Conservation (phyloP, 2,797 vertebrate species). For the Onychomys arenicola region DNA sequence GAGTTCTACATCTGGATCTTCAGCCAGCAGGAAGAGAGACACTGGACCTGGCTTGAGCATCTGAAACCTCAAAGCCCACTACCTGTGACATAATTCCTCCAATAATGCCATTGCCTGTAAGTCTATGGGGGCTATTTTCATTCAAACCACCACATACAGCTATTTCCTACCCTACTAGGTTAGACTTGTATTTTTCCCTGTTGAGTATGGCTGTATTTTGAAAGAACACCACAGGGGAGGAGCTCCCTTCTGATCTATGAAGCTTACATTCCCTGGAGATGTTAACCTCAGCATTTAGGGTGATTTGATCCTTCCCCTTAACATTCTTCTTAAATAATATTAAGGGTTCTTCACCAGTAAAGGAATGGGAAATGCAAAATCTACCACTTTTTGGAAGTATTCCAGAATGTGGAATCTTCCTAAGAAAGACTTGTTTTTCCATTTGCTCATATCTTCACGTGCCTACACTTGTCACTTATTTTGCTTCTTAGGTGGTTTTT, state of each 20-base stretch:
- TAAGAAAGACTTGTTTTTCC: background rate
- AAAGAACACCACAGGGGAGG: background rate
- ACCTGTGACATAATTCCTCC: background rate
- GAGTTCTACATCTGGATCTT: background rate
- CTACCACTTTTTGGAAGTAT: background rate
- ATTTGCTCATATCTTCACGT: background rate
- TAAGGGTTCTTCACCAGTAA: background rate
- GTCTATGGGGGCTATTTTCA: background rate
- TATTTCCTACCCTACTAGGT: background rate
- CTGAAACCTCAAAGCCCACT: background rate
- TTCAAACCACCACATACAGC: background rate
- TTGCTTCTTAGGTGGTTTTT: background rate
- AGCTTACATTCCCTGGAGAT: background rate
- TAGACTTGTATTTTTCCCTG: background rate
- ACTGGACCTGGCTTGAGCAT: background rate
- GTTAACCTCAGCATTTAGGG: background rate
- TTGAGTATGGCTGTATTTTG: background rate
- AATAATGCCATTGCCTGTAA: background rate
- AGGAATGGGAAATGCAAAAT: background rate
- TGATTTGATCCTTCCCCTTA: background rate
- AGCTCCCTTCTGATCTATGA: background rate
- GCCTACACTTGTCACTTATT: background rate
- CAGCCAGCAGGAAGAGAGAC: background rate
- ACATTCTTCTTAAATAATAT: no score
- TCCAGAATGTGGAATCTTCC: background rate